These are phyloP conservation scores for Incurvaria masculella DNA, from an alignment of 2,888 invertebrate species.

Conservation along the genomic window DNA sequence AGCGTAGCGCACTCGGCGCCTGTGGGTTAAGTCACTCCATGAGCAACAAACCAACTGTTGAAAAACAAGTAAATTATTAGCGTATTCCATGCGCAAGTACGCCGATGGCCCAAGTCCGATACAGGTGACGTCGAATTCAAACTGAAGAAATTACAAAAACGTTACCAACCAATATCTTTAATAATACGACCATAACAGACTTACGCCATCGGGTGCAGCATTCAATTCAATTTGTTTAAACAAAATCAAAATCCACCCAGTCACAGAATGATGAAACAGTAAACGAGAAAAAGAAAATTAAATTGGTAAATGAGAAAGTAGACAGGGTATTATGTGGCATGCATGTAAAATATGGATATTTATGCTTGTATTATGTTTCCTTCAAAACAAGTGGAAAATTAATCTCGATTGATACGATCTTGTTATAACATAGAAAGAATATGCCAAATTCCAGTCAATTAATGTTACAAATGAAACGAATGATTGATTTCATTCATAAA, in stretches of 20 bases:
- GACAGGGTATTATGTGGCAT: conserved; percentile 50
- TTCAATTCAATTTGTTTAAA: not conserved
- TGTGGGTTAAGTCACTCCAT: conserved; percentile 53
- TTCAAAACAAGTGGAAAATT: no score
- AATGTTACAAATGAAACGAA: not conserved
- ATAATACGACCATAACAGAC: not conserved
- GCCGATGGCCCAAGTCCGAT: not conserved
- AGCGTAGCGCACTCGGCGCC: conserved; percentile 55
- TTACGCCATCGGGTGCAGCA: not conserved
- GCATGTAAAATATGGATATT: conserved; percentile 19
- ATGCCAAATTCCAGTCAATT: not conserved
- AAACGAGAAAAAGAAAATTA: not conserved
- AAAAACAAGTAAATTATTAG: conserved; percentile 58
- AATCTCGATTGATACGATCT: not conserved
- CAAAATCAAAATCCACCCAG: not conserved
- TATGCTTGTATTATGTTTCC: no score
- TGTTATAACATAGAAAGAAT: not conserved
- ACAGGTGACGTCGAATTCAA: not conserved
- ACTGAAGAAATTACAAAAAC: no score
- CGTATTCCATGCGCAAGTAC: conserved; percentile 17
- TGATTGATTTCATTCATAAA: not conserved
- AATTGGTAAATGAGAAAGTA: not conserved
- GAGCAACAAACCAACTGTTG: conserved; percentile 56
- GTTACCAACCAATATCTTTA: no score
- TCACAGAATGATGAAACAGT: not conserved